A percentile compares a stretch with the other conserved stretches of the same genome.
These are phyloP conservation scores for Philaethria dido DNA, from an alignment of 2,888 invertebrate species.

Conservation along the genomic window DNA sequence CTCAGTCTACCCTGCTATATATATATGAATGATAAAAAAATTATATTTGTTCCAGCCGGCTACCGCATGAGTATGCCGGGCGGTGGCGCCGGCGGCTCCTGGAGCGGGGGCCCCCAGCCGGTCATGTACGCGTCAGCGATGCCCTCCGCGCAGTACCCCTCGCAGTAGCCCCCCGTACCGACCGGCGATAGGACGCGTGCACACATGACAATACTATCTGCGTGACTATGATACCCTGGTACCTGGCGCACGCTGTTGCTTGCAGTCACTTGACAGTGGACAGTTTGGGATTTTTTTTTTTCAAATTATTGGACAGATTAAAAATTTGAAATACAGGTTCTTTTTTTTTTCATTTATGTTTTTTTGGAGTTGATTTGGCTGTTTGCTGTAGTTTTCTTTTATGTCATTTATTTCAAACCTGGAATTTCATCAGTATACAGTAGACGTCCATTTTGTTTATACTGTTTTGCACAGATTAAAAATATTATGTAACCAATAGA, in stretches of 20 bases:
- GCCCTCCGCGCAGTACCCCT: conserved; percentile 92
- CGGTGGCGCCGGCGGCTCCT: conserved; percentile 71
- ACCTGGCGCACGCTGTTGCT: not conserved
- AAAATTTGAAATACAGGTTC: not conserved
- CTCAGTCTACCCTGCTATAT: too few relatives aligned
- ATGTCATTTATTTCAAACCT: conserved; percentile 1
- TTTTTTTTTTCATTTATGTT: not conserved
- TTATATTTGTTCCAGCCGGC: conserved; percentile 62
- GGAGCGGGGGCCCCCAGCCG: conserved; percentile 85
- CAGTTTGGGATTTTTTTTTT: not conserved
- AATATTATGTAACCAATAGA: conserved; percentile 12
- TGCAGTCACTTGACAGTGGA: not conserved
- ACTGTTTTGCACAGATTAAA: conserved; percentile 12
- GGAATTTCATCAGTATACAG: conserved; percentile 6
- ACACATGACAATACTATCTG: conserved; percentile 16
- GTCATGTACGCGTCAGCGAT: conserved; percentile 90
- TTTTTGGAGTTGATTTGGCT: not conserved
- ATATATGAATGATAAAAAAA: not conserved
- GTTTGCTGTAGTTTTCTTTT: not conserved
- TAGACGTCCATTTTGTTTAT: conserved; percentile 13
- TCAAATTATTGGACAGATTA: not conserved
- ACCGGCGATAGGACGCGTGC: conserved; percentile 34
- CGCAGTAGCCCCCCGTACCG: conserved; percentile 86
- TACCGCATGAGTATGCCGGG: conserved; percentile 87
- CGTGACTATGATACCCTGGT: conserved; percentile 7